Evolutionary conservation across 1,140 invertebrate species (phyloP).

Genomic region (Papilio dardanus): DNA sequence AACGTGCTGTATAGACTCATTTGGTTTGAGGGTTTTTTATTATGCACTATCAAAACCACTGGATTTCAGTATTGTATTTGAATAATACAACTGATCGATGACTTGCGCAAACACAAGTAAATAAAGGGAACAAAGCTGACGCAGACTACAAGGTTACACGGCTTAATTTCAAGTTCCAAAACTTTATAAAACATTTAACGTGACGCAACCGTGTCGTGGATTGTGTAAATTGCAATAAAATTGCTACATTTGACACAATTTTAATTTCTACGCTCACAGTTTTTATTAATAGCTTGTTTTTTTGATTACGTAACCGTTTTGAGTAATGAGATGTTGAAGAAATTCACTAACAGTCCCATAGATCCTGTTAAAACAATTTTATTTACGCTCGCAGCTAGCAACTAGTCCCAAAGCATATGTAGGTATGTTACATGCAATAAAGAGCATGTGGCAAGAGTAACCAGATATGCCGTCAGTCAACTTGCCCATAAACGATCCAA

Average conservation of each 20-base stretch:
- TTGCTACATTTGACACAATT: constrained; percentile 19
- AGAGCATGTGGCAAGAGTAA: background rate
- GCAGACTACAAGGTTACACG: background rate
- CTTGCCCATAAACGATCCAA: constrained; percentile 5
- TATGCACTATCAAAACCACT: background rate
- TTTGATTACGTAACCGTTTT: background rate
- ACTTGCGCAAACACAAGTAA: constrained; percentile 1
- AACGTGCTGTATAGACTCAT: background rate
- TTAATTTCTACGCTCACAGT: background rate
- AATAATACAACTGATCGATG: background rate
- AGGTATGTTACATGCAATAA: background rate
- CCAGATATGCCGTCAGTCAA: background rate
- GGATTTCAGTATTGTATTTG: background rate
- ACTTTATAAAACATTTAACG: background rate
- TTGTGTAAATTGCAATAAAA: constrained; percentile 14
- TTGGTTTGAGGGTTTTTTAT: background rate
- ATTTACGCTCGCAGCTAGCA: background rate
- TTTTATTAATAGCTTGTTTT: constrained; percentile 1
- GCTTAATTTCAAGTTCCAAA: constrained; percentile 4
- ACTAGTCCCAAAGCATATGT: background rate
- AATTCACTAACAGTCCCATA: background rate
- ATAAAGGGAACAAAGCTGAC: background rate
- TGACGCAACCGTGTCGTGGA: constrained; percentile 7
- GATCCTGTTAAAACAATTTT: no score
- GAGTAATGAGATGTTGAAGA: background rate